Base-by-base conservation (phyloP, 2,113 vertebrate species). In the Heteronetta atricapilla region DNA sequence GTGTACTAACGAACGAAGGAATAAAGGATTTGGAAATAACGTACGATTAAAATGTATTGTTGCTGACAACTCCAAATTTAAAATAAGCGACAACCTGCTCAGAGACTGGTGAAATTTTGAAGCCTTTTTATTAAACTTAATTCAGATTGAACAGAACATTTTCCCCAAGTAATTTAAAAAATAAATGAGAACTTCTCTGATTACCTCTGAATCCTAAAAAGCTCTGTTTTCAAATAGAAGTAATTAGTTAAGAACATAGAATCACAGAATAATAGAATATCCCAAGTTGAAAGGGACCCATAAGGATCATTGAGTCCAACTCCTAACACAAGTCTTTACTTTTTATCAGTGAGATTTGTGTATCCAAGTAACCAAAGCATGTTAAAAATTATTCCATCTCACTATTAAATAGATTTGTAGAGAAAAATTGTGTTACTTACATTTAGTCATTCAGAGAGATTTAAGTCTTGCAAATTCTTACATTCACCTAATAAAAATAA, bases 391-490 rank as follows among this genome's bases (percentile, higher is more conserved):
- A 29, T 48, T 48, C 40, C 12, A 60, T 82, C 33, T 76, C 10
- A 4, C 19, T 64, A 66, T 52, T 34, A 64, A 79, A 26, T 62
- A 55, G 29, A 80, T 10, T 67, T 3, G 2, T 75, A 55, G 40
- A 20, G 59, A 79, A 53, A 73, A 4, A 26, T 36, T 81, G 10
- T 68, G 68, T 64, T 89, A 98, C 98, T 98, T 96, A 98, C 98
- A 53, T 98, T 98, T 95, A 99, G 92, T 76, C 94, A 99, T 97
- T 98, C 97, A 53, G 98, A 98, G 73, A 99, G 73, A 95, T 98
- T 98, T 92, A 99, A 94, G 53, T 98, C 98, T 96, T 98, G 98
- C 48, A 98, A 96, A 94, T 98, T 99, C 96, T 75, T 98, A 87
- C 98, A 98, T 82, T 97, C 92, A 85, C 95, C 95, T 97, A 94